Evolutionary conservation across 2,797 vertebrate species (phyloP), one percentile per base, ranked within the genome.

Genomic region (Artibeus lituratus): DNA sequence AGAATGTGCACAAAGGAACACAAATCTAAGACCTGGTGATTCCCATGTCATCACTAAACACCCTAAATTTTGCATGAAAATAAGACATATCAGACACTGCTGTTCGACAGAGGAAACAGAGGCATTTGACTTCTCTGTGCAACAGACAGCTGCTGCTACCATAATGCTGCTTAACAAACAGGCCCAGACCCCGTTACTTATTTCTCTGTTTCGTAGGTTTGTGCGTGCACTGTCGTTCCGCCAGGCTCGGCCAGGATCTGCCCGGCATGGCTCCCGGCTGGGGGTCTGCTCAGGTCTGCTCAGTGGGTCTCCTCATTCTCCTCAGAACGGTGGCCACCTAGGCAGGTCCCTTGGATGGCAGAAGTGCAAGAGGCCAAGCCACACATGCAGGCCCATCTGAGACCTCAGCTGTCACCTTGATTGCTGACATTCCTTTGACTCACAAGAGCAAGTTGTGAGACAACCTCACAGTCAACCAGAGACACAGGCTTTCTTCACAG

Each of bases 401-500:
- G 67, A 14, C 47, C 47, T 84, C 39, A 22, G 1, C 5, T 11
- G 44, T 16, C 8, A 10, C 39, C 59, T 42, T 22, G 5, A 24
- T 24, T 35, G 39, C 16, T 57, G 29, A 67, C 14, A 22, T 59
- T 65, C 44, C n/a, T 67, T 1, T 19, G 76, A 32, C 57, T 82
- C 24, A 18, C 29, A 21, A 35, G 39, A 74, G 57, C 70, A 39
- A 76, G 67, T 26, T 22, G 12, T 0, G 8, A 87, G 57, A 18
- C 81, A 62, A 24, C 8, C 55, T 55, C 8, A 12, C 35, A 32
- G 15, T 37, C 91, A 42, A 26, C 51, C 15, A 44, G 32, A 55
- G 12, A 22, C 59, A 9, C 2, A 2, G 18, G 18, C 1, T 24
- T 2, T 37, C 39, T 29, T 44, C 4, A 2, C 5, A 2, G 2